phyloP scores from a whole-genome alignment of 2,113 vertebrate genomes.

The Erpornis zantholeuca region DNA sequence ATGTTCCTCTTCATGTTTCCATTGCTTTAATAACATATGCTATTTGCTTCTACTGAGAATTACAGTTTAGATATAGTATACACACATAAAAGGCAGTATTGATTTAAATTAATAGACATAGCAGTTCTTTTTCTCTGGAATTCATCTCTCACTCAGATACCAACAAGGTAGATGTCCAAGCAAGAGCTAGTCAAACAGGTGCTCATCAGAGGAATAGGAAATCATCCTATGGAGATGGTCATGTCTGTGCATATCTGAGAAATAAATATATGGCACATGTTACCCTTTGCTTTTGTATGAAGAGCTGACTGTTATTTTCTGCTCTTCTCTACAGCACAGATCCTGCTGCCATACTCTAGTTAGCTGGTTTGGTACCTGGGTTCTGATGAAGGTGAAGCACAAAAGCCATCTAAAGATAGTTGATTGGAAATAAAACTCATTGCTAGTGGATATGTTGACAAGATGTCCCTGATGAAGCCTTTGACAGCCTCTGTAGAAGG shows the following conservation, averaged over 20 bases:
- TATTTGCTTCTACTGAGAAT: not conserved
- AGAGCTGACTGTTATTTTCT: not conserved
- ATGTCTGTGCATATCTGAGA: not conserved
- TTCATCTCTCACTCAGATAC: not conserved
- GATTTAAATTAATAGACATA: not conserved
- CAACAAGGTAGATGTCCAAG: not conserved
- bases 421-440: not conserved
- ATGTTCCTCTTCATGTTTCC: not conserved
- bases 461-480: not conserved
- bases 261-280: not conserved
- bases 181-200: not conserved
- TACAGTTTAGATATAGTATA: not conserved
- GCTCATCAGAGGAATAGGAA: not conserved
- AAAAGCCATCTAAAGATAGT: not conserved
- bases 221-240: not conserved
- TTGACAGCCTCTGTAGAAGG: not conserved
- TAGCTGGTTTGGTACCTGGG: not conserved
- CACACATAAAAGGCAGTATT: not conserved
- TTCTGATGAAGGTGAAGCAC: not conserved
- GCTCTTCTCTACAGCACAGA: rapidly evolving
- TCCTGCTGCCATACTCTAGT: not conserved
- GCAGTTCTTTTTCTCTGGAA: not conserved
- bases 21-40: not conserved
- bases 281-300: not conserved
- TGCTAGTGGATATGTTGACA: not conserved